Evolutionary conservation across 2,113 vertebrate species (phyloP).

Genomic region (Montifringilla adamsi): DNA sequence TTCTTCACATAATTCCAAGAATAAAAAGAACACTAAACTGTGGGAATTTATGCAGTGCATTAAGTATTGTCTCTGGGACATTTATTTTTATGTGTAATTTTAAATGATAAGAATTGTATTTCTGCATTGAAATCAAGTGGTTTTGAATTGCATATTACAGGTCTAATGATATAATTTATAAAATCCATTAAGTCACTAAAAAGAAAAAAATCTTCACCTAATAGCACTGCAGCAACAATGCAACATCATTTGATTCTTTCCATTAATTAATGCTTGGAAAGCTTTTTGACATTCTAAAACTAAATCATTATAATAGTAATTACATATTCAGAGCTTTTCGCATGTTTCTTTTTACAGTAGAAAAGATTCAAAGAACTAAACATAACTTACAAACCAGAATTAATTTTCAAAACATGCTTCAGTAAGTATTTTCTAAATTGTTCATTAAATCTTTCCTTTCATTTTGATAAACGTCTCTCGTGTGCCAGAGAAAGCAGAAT

Average conservation of each 20-base stretch:
- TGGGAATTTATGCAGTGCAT: neutral
- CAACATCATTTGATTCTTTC: slow-evolving; percentile 1
- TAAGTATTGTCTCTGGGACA: neutral
- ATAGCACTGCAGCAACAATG: neutral
- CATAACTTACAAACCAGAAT: slow-evolving; percentile 1
- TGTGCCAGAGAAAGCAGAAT: neutral
- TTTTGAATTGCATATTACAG: neutral
- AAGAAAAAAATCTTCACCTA: neutral
- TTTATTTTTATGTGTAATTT: neutral
- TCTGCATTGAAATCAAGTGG: neutral
- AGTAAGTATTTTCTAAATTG: slow-evolving; percentile 13
- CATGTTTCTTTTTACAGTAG: neutral
- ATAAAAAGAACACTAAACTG: neutral
- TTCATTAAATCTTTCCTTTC: slow-evolving; percentile 2
- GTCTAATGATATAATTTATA: slow-evolving; percentile 19
- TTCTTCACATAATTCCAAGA: neutral
- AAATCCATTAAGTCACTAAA: neutral
- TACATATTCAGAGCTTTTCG: neutral
- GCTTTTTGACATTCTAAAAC: neutral
- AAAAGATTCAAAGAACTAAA: slow-evolving; percentile 11
- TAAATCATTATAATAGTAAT: slow-evolving; percentile 25
- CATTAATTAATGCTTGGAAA: slow-evolving; percentile 40
- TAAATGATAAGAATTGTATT: neutral
- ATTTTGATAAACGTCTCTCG: neutral
- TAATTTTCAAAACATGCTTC: slow-evolving; percentile 15